Evolutionary conservation across 2,888 invertebrate genomes (phyloP), one percentile per base, ranked within the genome.

Genomic region (Kuschelorhynchus macadamiae): DNA sequence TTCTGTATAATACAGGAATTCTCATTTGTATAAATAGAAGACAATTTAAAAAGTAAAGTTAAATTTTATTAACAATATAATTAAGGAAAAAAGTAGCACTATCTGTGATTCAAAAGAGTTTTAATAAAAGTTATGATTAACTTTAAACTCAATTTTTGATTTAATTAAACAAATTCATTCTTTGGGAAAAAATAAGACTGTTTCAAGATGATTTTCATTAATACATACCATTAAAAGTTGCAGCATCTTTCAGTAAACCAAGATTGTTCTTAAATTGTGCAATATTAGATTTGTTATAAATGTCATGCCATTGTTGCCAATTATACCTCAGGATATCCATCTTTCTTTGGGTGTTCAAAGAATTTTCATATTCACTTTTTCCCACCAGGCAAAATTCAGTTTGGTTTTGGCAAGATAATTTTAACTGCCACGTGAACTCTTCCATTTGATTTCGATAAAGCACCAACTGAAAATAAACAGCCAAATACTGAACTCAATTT

Each of bases 301-400:
- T 61, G 8, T 73, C 60, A 56, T 81, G 78, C 78, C 79, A 77
- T n/a, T 67, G 59, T n/a, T 30, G 52, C 81, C 81, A 82, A 5
- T 74, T 70, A 55, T 74, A 52, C 55, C 73, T 70, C 1, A 79
- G 65, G 47, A 71, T 39, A 20, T 68, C 71, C 14, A 57, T 12
- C 71, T 79, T 75, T 52, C 73, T 72, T 4, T 75, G 74, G n/a
- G 44, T 71, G 46, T 73, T 65, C 12, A 81, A 62, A 39, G 72
- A 71, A 41, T 76, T 62, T 21, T 71, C 32, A 53, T 76, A 74
- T 14, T 75, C 79, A 74, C 42, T 57, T 59, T 63, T 67, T 0
- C 64, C 56, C 7, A 71, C 44, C 18, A 63, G 16, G 44, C 71
- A 71, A 0, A 44, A 33, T 9, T 59, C 39, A 5, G 61, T 46